Evolutionary conservation across 2,797 vertebrate genomes (phyloP).

Genomic region (Mareca strepera): DNA sequence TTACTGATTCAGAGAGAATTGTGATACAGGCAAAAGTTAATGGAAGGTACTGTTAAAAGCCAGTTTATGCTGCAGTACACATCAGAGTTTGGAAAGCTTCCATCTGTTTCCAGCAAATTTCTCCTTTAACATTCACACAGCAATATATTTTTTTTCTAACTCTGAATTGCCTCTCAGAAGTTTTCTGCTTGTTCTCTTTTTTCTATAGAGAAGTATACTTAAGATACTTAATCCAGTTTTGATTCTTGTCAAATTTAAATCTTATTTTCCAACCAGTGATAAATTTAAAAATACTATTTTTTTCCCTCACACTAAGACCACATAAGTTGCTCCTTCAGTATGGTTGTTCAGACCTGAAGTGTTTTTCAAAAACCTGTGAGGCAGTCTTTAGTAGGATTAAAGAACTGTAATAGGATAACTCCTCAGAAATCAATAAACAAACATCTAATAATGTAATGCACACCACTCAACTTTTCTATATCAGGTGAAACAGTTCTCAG

Average conservation of each 20-base stretch:
- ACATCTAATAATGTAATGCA: conserved; percentile 57
- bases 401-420: conserved; percentile 52
- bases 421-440: conserved; percentile 67
- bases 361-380: conserved; percentile 14
- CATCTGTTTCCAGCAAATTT: not conserved
- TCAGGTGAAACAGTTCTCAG: conserved; percentile 42
- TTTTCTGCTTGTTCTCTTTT: not conserved
- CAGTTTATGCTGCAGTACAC: not conserved
- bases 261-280: not conserved
- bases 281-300: not conserved
- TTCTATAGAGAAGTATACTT: not conserved
- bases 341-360: not conserved
- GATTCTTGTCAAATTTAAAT: not conserved
- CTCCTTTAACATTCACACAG: not conserved
- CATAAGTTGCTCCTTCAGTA: not conserved
- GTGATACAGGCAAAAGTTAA: not conserved
- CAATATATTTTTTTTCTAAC: not conserved
- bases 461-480: conserved; percentile 43
- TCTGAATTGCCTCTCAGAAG: not conserved
- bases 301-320: not conserved
- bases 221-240: not conserved
- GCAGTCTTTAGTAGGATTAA: conserved; percentile 45
- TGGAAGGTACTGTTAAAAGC: not conserved
- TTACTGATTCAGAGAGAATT: not conserved
- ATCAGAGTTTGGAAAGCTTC: not conserved